Base-by-base conservation (phyloP, 2,797 vertebrate genomes). In the Remorina albescens region DNA sequence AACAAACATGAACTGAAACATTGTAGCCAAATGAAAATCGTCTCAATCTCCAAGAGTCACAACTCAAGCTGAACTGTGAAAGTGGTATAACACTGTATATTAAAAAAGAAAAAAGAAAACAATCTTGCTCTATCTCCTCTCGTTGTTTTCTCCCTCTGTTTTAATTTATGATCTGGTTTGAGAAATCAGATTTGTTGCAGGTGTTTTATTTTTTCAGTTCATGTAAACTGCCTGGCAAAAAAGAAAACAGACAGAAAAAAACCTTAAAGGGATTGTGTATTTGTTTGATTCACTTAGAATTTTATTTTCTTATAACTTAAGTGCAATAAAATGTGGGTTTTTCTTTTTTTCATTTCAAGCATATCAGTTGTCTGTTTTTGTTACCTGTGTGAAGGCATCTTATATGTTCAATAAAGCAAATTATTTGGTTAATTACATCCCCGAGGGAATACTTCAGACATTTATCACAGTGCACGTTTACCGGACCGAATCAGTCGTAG, bases 301-400 rank as follows among this genome's bases (percentile, higher is more conserved):
- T 99, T 99, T 99, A 99, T 99, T 99, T 99, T 99, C 97, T 98
- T 99, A 99, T 99, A 99, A 99, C 97, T 99, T 99, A 99, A 99
- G 98, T 99, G 98, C 98, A 99, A 99, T 99, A 99, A 99, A 99
- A 99, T 97, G 97, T 99, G 94, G 92, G 93, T 93, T 93, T 93
- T 93, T 93, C 90, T 92, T 93, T 93, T n/a, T 89, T 91, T 94
- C 93, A 94, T 95, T 95, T 95, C 92, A 95, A 94, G 90, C 91
- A 92, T 94, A 93, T 95, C 91, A 86, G 83, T 94, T 91, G 92
- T 95, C 91, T 94, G 92, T 93, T 93, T 94, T 95, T 94, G 92
- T 95, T 94, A 92, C 87, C 76, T 92, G 91, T 93, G 91, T 93
- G 92, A 93, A 93, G 90, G 91, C 91, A 92, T 94, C 89, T 84